phyloP scores from a whole-genome alignment of 2,888 invertebrate genomes.

The Epinotia bilunana region DNA sequence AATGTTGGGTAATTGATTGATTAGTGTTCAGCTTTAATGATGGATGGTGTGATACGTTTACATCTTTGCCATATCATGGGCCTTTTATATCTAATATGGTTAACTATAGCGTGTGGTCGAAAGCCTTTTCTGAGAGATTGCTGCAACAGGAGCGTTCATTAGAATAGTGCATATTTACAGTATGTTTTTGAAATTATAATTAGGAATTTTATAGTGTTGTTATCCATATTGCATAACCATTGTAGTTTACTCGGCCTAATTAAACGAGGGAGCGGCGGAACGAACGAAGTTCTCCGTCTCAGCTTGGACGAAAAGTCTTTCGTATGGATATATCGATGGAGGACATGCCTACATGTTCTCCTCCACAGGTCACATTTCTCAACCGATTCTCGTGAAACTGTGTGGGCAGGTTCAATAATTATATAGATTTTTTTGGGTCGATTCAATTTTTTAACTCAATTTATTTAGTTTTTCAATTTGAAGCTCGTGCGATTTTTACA shows the following conservation, averaged over 20 bases:
- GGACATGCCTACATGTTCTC: too few species aligned
- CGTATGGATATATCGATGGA: too few species aligned
- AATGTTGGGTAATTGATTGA: constrained; percentile 63
- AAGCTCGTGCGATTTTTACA: too few species aligned
- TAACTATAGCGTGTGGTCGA: not conserved
- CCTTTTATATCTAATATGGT: constrained; percentile 18
- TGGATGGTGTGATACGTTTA: constrained; percentile 48
- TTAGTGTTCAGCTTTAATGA: constrained; percentile 55
- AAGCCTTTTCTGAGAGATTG: not conserved
- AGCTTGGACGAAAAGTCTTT: too few species aligned
- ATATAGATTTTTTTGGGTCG: too few species aligned
- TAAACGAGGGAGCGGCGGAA: too few species aligned
- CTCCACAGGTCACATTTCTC: too few species aligned
- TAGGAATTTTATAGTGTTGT: not conserved
- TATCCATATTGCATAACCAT: not conserved
- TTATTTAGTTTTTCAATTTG: too few species aligned
- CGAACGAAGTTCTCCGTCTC: too few species aligned
- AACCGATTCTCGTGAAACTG: too few species aligned
- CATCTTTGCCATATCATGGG: constrained; percentile 30
- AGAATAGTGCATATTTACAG: not conserved
- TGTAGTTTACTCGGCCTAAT: not conserved
- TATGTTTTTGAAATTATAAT: not conserved
- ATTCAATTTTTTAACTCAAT: too few species aligned
- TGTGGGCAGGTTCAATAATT: too few species aligned
- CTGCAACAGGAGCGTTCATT: not conserved